Evolutionary conservation across 2,113 vertebrate species (phyloP), one percentile per base, ranked within the genome.

Genomic region (Athene cunicularia): DNA sequence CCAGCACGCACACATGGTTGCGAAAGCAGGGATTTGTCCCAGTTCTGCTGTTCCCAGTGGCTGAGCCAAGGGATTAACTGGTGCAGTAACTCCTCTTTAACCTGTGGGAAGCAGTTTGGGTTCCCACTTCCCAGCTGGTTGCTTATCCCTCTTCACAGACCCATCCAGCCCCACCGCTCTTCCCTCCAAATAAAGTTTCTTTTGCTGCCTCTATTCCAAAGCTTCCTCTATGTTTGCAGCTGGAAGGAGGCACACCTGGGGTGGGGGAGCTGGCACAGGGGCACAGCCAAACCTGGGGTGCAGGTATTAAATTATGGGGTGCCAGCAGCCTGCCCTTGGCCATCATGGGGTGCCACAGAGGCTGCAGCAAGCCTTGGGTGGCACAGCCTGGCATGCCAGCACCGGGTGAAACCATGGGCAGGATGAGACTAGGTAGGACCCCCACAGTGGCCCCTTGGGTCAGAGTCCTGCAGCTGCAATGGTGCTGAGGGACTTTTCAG

Each of bases 261-360:
- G 11, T 12, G 8, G 14, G 3, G 16, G 22, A 17, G 8, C 1
- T 8, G 11, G 52, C 15, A 20, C 59, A 56, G 39, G 18, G 39
- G 4, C 68, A 14, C 52, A 56, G 59, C 28, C 47, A 88, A 50
- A 47, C 35, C 22, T 55, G 39, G 43, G 22, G 52, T 35, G 37
- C 43, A 59, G 55, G 2, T 11, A 28, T 73, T 55, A 32, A 89
- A 80, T 56, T 16, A 23, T 2, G 21, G 17, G 4, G 21, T 37
- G 15, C 23, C 0, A 0, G 28, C 26, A 90, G 35, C 35, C 39
- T 56, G 28, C 22, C 12, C 9, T 82, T 60, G 30, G 59, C 3
- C 8, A 18, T 14, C 0, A 0, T 8, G 12, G 32, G 47, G 16
- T 39, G 73, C 10, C 0, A 0, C 16, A 83, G 49, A 49, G 35